Conservation (phyloP, 2,797 vertebrate species). For the Buphagus erythrorhynchus region DNA sequence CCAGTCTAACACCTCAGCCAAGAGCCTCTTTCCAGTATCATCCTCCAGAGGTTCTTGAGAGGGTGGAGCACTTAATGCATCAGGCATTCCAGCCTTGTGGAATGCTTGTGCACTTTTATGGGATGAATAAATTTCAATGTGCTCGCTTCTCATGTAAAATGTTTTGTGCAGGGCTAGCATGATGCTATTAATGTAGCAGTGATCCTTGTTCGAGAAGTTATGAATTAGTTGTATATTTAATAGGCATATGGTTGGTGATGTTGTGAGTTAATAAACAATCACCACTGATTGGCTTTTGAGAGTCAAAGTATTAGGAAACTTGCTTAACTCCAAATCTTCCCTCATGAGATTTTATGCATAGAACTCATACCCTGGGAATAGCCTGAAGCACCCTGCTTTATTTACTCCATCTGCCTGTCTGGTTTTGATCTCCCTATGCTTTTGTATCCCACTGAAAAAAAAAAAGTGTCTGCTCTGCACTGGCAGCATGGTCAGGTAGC, state of each 20-base stretch:
- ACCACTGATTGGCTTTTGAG: background rate
- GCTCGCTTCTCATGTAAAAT: background rate
- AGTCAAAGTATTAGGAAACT: background rate
- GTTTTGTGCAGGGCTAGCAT: background rate
- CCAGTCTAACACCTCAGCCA: background rate
- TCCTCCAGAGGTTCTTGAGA: background rate
- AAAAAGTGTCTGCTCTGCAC: background rate
- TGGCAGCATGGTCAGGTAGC: background rate
- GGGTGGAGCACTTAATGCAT: background rate
- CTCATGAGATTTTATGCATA: constrained; percentile 3
- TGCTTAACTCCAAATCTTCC: constrained; percentile 10
- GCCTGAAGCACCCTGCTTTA: constrained; percentile 16
- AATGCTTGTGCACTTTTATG: background rate
- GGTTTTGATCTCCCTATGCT: background rate
- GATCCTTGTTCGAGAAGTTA: background rate
- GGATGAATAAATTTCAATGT: background rate
- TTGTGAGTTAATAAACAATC: constrained; percentile 40
- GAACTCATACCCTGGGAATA: background rate
- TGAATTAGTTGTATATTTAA: constrained; percentile 18
- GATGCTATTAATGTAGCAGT: background rate
- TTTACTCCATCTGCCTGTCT: constrained; percentile 8
- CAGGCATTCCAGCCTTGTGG: background rate
- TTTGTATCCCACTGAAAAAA: background rate
- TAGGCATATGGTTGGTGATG: background rate
- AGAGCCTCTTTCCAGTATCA: background rate